Evolutionary conservation across 1,140 invertebrate species (phyloP).

Genomic region (Ganaspis sp.): DNA sequence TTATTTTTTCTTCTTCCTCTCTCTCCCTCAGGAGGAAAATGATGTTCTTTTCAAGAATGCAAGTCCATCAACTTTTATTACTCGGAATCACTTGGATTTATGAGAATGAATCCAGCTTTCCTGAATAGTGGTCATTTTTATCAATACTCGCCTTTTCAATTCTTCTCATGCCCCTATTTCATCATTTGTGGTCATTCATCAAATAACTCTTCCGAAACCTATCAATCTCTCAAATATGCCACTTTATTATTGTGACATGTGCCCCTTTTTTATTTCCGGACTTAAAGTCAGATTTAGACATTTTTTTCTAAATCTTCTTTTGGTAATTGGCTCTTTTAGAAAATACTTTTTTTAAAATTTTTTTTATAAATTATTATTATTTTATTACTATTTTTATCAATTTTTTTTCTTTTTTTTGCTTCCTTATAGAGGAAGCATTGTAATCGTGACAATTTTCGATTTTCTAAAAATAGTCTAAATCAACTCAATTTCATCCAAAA

Average conservation of each 20-base stretch:
- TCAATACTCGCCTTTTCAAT: neutral
- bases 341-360: too few species aligned
- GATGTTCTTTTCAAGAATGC: neutral
- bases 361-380: too few species aligned
- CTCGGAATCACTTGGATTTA: slow-evolving; percentile 5
- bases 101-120: neutral
- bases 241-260: neutral
- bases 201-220: neutral
- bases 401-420: too few species aligned
- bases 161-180: slow-evolving; percentile 6
- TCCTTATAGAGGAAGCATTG: too few species aligned
- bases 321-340: too few species aligned
- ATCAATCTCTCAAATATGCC: neutral
- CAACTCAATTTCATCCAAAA: too few species aligned
- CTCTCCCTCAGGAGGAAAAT: neutral
- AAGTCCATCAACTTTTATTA: slow-evolving; percentile 27
- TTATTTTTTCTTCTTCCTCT: too few species aligned
- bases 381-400: too few species aligned
- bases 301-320: too few species aligned
- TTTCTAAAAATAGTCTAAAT: too few species aligned
- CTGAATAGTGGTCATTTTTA: neutral
- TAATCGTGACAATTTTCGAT: too few species aligned
- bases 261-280: neutral
- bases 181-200: neutral
- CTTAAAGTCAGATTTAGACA: too few species aligned